phyloP scores from a whole-genome alignment of 2,113 vertebrate species.

The Bubalus kerabau region DNA sequence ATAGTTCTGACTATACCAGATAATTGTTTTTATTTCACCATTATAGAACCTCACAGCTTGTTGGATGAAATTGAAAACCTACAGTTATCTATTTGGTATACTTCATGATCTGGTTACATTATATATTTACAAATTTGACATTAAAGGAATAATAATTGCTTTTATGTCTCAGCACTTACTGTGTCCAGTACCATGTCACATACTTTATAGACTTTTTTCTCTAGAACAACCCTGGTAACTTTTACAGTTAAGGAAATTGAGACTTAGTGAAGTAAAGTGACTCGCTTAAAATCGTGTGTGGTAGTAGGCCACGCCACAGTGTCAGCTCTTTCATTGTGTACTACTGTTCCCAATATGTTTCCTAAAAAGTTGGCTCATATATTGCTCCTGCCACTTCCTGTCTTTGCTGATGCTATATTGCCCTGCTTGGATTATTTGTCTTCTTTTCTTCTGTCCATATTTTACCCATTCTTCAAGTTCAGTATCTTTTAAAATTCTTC shows the following conservation, averaged over 20 bases:
- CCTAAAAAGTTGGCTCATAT: neutral
- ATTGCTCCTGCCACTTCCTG: neutral
- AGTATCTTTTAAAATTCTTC: neutral
- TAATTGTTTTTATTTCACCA: neutral
- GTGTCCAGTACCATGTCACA: neutral
- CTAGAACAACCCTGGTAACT: neutral
- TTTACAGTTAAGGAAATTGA: constrained; percentile 9
- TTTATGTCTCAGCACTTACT: neutral
- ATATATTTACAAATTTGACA: neutral
- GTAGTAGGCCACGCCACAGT: neutral
- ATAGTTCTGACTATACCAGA: neutral
- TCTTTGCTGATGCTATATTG: constrained; percentile 1
- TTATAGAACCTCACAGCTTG: neutral
- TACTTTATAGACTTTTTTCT: neutral
- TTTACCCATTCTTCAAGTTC: neutral
- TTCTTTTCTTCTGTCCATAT: neutral
- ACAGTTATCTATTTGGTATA: neutral
- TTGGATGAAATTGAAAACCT: neutral
- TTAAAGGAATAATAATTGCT: neutral
- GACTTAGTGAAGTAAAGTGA: neutral
- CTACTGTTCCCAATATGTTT: neutral
- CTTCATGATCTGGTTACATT: neutral
- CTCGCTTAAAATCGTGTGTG: neutral
- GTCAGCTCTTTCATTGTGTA: neutral
- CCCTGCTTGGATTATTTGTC: neutral